Conservation (phyloP, 2,797 vertebrate genomes). For the Cynopterus sphinx region DNA sequence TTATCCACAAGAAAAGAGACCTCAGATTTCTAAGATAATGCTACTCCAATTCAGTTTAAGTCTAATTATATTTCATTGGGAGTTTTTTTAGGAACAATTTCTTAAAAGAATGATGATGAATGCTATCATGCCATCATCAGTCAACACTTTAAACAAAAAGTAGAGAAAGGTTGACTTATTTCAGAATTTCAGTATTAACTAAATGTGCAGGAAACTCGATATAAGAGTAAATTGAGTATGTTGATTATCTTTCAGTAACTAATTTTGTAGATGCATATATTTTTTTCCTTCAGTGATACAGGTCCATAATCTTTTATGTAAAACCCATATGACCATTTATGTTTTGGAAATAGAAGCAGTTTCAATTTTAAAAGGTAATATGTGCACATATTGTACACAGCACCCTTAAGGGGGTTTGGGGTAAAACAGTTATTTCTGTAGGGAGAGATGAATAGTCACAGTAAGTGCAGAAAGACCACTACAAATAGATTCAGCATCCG, state of each 20-base stretch:
- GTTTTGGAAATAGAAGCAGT: constrained; percentile 18
- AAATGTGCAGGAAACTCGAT: neutral
- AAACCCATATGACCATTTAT: neutral
- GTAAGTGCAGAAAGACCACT: neutral
- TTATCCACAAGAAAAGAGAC: neutral
- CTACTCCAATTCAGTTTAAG: neutral
- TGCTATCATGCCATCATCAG: neutral
- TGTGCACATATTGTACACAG: neutral
- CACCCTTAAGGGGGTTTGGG: neutral
- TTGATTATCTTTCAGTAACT: neutral
- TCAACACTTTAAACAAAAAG: neutral
- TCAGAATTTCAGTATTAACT: constrained; percentile 26
- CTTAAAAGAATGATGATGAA: neutral
- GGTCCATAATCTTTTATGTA: neutral
- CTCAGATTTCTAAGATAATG: neutral
- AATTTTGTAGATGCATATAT: neutral
- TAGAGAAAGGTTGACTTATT: neutral
- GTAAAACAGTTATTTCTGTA: constrained; percentile 6
- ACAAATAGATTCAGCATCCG: neutral
- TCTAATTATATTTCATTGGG: neutral
- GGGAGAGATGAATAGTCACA: neutral
- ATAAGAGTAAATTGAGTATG: neutral
- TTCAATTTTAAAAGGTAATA: constrained; percentile 7
- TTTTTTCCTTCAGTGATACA: neutral
- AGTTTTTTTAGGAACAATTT: neutral